Evolutionary conservation across 2,888 invertebrate genomes (phyloP), one percentile per base, ranked within the genome.

Genomic region (Drosophila rellima): DNA sequence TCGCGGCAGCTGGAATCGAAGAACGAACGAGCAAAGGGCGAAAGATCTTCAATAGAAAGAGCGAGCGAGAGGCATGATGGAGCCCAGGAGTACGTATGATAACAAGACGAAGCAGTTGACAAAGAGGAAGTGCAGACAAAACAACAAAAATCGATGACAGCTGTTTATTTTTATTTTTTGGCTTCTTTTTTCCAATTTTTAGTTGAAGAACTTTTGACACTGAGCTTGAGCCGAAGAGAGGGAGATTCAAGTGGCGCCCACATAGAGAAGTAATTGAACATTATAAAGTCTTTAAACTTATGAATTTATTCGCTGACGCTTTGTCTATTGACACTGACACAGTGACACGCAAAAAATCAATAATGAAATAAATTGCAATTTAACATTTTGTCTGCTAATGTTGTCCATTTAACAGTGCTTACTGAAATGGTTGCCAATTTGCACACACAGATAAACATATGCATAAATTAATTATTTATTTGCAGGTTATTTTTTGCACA

Each of bases 281-380:
- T 37, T 55, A 62, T 70, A 55, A 77, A 77, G 78, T 54, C 75
- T 72, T 61, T 50, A 60, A 63, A 64, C 60, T 57, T 59, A 57
- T 73, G 26, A 61, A 44, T 52, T 23, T 33, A 48, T 50, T 54
- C 44, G 48, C 26, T 70, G 62, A 62, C 60, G 33, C 7, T 52
- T 26, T 70, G 61, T 69, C 31, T 60, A 67, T 78, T 78, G 83
- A 81, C 83, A 78, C 73, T 83, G 83, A 84, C 83, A 84, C 81
- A 84, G 85, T 84, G 72, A 67, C 70, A 80, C 72, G 73, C 74
- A 72, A 68, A 74, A 82, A 80, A 78, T 67, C 73, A 71, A 79
- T 51, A 67, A 74, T 73, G 62, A 84, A 85, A 70, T 64, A 77
- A 80, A 78, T 74, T 84, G 86, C 83, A 82, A 70, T 74, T 81